Evolutionary conservation across 2,797 vertebrate species (phyloP).

Genomic region (Xerus rutilus): DNA sequence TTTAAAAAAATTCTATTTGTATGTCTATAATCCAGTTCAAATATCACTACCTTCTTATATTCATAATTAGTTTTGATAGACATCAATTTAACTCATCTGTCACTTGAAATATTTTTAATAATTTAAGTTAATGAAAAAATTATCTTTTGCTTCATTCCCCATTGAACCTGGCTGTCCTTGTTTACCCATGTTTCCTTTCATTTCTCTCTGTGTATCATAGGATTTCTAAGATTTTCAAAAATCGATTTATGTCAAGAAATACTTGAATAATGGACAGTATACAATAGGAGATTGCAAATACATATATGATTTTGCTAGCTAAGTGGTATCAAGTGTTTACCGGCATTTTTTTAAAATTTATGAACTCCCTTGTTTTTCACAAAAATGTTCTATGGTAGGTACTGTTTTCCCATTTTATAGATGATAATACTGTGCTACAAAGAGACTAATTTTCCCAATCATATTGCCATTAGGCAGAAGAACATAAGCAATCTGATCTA

Average conservation of each 20-base stretch:
- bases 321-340: neutral
- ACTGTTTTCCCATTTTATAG: neutral
- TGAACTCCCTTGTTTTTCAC: neutral
- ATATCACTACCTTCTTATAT: slow-evolving; percentile 53
- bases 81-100: slow-evolving; percentile 19
- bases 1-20: slow-evolving; percentile 57
- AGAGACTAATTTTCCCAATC: neutral
- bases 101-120: slow-evolving; percentile 48
- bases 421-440: neutral
- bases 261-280: neutral
- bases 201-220: neutral
- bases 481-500: neutral
- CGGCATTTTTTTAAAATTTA: neutral
- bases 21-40: slow-evolving; percentile 25
- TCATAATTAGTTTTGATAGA: slow-evolving; percentile 40
- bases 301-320: neutral
- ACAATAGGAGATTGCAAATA: neutral
- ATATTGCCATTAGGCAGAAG: neutral
- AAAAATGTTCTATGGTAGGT: neutral
- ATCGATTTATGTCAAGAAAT: neutral
- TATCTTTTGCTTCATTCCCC: neutral
- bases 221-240: neutral
- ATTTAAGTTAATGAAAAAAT: slow-evolving; percentile 37
- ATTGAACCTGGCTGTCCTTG: neutral
- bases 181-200: neutral